Evolutionary conservation across 1,140 invertebrate species (phyloP).

Genomic region (Anagrus nilaparvatae): DNA sequence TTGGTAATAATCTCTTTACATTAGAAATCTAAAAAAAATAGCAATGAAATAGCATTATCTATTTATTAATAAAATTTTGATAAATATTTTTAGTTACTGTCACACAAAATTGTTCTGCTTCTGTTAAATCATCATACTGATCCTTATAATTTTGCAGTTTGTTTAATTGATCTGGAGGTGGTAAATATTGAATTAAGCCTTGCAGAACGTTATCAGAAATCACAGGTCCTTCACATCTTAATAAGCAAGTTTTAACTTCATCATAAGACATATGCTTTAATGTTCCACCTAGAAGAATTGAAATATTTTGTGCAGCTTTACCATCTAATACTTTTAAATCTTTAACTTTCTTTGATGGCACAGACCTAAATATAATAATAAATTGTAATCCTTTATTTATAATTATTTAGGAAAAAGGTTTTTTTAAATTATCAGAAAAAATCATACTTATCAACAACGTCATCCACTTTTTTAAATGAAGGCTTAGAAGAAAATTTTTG

Average conservation of each 20-base stretch:
- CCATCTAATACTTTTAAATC: slow-evolving; percentile 84
- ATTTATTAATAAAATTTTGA: background rate
- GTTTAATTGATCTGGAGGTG: slow-evolving; percentile 78
- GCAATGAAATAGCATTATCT: slow-evolving; percentile 1
- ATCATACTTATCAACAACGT: slow-evolving; percentile 59
- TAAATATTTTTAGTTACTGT: slow-evolving; percentile 55
- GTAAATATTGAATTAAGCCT: slow-evolving; percentile 79
- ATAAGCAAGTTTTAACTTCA: slow-evolving; percentile 72
- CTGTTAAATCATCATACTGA: slow-evolving; percentile 71
- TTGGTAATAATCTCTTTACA: slow-evolving; percentile 79
- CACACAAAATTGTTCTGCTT: slow-evolving; percentile 90
- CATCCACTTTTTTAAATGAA: slow-evolving; percentile 56
- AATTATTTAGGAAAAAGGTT: slow-evolving; percentile 5
- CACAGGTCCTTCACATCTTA: slow-evolving; percentile 77
- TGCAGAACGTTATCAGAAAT: slow-evolving; percentile 73
- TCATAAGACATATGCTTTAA: slow-evolving; percentile 83
- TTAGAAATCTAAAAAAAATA: slow-evolving; percentile 47
- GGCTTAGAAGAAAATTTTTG: slow-evolving; percentile 83
- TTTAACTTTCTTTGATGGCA: slow-evolving; percentile 75
- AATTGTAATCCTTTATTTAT: background rate
- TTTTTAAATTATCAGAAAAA: slow-evolving; percentile 1
- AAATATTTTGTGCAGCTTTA: slow-evolving; percentile 92
- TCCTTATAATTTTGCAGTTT: slow-evolving; percentile 70
- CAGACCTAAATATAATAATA: slow-evolving; percentile 40
- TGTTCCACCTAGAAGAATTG: slow-evolving; percentile 78